Evolutionary conservation across 2,888 invertebrate genomes (phyloP), one percentile per base, ranked within the genome.

Genomic region (Chalcis sispes): DNA sequence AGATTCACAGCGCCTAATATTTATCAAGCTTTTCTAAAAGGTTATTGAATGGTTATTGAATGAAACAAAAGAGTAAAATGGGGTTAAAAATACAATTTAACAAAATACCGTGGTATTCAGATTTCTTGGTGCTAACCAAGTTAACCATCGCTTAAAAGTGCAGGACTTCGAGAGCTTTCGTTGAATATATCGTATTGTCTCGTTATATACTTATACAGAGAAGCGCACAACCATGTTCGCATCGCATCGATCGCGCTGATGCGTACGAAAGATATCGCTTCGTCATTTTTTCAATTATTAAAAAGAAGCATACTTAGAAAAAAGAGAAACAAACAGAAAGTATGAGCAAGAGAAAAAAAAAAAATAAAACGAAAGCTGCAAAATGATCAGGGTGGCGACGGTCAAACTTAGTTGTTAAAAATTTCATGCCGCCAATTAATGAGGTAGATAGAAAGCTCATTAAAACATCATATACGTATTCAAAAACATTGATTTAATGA

Each of bases 121-220:
- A 71, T 79, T 75, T 78, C 74, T 79, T 79, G 77, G 79, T 80
- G 78, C 79, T 81, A 81, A 77, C 72, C 74, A 78, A 77, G 66
- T 77, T 74, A 78, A 73, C 65, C 70, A 74, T 36, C n/a, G 61
- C 40, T 77, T 70, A 32, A 48, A 72, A 65, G 32, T 54, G 56
- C 67, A 72, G 71, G 25, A 74, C 36, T 75, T 74, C 62, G 62
- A 74, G 48, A 74, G 76, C 75, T 80, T 73, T 72, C n/a, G n/a
- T 72, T 50, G 48, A 29, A 50, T 40, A 72, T 66, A 18, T 65
- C 46, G 23, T 71, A 7, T 70, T 58, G 62, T 50, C 46, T 23
- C 54, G 13, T 62, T 61, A 42, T 29, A n/a, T 52, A 50, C 15
- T 58, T 62, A 52, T 36, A 62, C 48, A 61, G 61, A 66, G 40